phyloP scores from a whole-genome alignment of 1,140 invertebrate genomes.

The Achroia grisella region DNA sequence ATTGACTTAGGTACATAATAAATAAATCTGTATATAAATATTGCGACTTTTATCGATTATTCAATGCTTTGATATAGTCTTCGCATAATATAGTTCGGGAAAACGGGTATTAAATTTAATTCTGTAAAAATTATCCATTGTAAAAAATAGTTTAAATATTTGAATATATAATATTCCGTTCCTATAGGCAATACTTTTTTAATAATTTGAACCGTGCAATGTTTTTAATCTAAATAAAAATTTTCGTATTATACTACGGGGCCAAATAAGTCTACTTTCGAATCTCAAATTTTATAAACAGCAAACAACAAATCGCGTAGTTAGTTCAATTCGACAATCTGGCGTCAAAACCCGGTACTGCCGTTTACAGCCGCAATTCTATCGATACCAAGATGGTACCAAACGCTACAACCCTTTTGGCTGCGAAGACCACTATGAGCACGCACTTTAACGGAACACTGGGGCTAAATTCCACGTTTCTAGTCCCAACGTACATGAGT shows the following conservation, averaged over 20 bases:
- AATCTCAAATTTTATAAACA: constrained; percentile 16
- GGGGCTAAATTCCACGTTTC: constrained; percentile 44
- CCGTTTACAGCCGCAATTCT: too few species aligned
- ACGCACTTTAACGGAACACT: constrained; percentile 38
- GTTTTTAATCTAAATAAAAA: constrained; percentile 1
- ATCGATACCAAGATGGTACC: constrained; percentile 35
- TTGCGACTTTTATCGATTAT: constrained; percentile 5
- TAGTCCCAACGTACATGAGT: constrained; percentile 58
- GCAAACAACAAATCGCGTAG: constrained; percentile 14
- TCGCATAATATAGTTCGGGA: constrained; percentile 23
- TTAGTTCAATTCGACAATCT: constrained; percentile 15
- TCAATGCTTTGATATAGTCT: constrained; percentile 8
- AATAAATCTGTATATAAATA: constrained; percentile 4
- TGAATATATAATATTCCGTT: constrained; percentile 37
- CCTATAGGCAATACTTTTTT: constrained; percentile 45
- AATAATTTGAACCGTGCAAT: constrained; percentile 4
- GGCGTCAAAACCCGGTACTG: constrained; percentile 7
- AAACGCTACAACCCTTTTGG: constrained; percentile 29
- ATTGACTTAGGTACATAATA: not conserved
- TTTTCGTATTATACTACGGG: constrained; percentile 9
- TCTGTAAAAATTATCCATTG: constrained; percentile 4
- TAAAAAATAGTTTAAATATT: constrained; percentile 18
- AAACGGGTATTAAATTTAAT: constrained; percentile 40
- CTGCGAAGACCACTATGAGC: constrained; percentile 36
- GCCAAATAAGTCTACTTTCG: constrained; percentile 15